Evolutionary conservation across 2,797 vertebrate genomes (phyloP).

Genomic region (Danio kyathit): DNA sequence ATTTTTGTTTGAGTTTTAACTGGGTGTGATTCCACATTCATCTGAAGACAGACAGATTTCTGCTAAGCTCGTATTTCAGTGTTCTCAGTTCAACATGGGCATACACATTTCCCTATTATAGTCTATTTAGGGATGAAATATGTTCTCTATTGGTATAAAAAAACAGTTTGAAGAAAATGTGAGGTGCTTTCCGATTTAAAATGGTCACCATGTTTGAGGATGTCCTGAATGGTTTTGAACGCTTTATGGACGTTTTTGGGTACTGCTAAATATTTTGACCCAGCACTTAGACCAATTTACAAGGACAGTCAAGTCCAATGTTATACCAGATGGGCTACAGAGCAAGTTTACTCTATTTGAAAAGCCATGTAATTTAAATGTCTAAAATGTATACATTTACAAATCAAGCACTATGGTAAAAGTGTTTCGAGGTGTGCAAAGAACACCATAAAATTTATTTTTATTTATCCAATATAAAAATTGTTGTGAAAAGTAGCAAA

Average conservation of each 20-base stretch:
- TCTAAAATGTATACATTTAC: background rate
- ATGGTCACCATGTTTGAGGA: too few relatives aligned
- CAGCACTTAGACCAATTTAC: too few relatives aligned
- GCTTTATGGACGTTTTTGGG: too few relatives aligned
- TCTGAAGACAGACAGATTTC: slow-evolving; percentile 62
- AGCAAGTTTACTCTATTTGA: background rate
- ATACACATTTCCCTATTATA: slow-evolving; percentile 9
- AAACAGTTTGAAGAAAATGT: background rate
- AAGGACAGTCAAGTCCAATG: background rate
- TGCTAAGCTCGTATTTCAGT: slow-evolving; percentile 36
- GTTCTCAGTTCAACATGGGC: slow-evolving; percentile 7
- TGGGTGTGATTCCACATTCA: slow-evolving; percentile 71
- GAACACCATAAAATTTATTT: background rate
- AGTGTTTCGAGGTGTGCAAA: background rate
- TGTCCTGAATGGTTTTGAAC: too few relatives aligned
- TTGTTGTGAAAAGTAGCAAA: background rate
- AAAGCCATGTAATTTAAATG: background rate
- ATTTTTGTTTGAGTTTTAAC: slow-evolving; percentile 71
- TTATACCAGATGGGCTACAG: background rate
- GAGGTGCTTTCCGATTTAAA: background rate
- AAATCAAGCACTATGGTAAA: background rate
- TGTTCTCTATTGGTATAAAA: slow-evolving; percentile 8
- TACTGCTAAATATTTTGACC: too few relatives aligned
- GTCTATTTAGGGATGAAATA: slow-evolving; percentile 14
- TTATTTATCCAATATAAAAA: background rate